phyloP scores from a whole-genome alignment of 2,888 invertebrate genomes.

The Pseudoips prasinana region DNA sequence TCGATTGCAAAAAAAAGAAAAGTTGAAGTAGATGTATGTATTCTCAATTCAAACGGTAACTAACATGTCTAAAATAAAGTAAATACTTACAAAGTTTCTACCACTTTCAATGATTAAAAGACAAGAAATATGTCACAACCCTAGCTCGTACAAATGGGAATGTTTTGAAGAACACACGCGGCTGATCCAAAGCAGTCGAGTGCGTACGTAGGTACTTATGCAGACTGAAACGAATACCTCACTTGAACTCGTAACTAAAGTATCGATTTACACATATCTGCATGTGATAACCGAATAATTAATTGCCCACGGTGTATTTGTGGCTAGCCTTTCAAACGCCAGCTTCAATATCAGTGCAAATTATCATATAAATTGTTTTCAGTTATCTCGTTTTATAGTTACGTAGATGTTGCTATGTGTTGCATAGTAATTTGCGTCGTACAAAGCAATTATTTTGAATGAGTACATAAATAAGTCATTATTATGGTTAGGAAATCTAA shows the following conservation, averaged over 20 bases:
- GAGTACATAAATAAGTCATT: too few relatives aligned
- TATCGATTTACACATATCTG: slow-evolving; percentile 47
- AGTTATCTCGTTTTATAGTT: slow-evolving; percentile 1
- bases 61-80: too few relatives aligned
- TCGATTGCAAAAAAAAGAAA: too few relatives aligned
- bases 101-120: too few relatives aligned
- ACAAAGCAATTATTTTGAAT: too few relatives aligned
- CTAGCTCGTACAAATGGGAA: slow-evolving; percentile 43
- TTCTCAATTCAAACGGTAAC: too few relatives aligned
- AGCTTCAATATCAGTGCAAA: slow-evolving; percentile 17
- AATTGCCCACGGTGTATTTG: slow-evolving; percentile 37
- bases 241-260: slow-evolving; percentile 52
- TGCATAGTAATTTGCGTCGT: too few relatives aligned
- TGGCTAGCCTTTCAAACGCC: slow-evolving; percentile 18
- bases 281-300: slow-evolving; percentile 38
- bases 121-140: slow-evolving; percentile 35
- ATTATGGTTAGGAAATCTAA: too few relatives aligned
- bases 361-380: slow-evolving; percentile 11
- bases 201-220: slow-evolving; percentile 31
- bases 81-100: too few relatives aligned
- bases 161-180: slow-evolving; percentile 73
- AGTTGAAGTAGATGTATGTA: too few relatives aligned
- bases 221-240: slow-evolving; percentile 54
- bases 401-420: too few relatives aligned
- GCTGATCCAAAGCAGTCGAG: slow-evolving; percentile 51